A percentile compares a stretch with the other conserved stretches of the same genome.
phyloP scores from a whole-genome alignment of 2,113 vertebrate genomes.

The Erythrocebus patas region DNA sequence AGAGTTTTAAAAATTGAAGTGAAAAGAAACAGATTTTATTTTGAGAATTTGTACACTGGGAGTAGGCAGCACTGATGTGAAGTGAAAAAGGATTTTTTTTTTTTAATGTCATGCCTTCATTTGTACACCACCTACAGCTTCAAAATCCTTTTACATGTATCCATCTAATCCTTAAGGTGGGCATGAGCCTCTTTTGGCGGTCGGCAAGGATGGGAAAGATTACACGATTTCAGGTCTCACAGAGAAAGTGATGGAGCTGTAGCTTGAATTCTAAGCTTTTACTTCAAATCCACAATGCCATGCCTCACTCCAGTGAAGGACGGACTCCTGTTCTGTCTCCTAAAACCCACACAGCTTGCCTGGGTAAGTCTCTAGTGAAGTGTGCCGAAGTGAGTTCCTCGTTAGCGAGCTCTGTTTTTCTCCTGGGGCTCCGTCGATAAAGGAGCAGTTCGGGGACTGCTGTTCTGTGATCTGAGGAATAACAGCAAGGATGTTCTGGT shows the following conservation, averaged over 20 bases:
- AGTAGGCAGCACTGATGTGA: background rate
- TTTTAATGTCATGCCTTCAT: background rate
- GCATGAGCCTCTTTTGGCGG: background rate
- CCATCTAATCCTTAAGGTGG: background rate
- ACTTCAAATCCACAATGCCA: background rate
- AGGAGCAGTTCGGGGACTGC: background rate
- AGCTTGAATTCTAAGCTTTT: background rate
- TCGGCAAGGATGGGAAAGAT: background rate
- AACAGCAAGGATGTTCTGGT: background rate
- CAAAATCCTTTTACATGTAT: background rate
- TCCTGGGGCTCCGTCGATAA: background rate
- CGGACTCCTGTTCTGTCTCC: background rate
- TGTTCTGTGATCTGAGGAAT: background rate
- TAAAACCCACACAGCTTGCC: background rate
- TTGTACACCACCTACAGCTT: background rate
- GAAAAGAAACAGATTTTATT: background rate
- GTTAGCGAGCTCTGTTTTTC: background rate
- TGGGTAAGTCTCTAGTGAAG: fast-evolving
- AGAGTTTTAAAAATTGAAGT: background rate
- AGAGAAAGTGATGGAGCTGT: background rate
- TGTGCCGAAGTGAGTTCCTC: background rate
- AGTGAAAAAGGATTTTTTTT: background rate
- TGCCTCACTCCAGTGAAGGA: background rate
- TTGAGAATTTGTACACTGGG: background rate
- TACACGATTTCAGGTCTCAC: background rate